Conservation (phyloP, 2,113 vertebrate species). For the Manacus vitellinus region DNA sequence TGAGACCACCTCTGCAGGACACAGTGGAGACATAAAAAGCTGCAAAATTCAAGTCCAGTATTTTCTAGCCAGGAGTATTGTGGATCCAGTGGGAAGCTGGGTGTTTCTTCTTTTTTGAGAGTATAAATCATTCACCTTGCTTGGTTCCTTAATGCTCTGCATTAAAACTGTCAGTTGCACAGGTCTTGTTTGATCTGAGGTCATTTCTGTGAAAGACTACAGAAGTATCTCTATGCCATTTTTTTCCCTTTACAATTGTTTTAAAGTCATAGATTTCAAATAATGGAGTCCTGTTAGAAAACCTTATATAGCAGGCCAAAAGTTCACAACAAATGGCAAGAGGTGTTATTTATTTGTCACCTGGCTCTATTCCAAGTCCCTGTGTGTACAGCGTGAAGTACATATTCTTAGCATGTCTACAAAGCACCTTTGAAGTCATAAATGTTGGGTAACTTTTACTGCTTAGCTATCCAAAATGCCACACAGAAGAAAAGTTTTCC, state of each 20-base stretch:
- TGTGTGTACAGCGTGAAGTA: background rate
- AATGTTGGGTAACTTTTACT: background rate
- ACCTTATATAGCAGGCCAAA: background rate
- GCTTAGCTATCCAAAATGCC: background rate
- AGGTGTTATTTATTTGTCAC: background rate
- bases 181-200: background rate
- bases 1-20: background rate
- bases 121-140: background rate
- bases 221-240: background rate
- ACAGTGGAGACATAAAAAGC: background rate
- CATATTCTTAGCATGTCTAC: background rate
- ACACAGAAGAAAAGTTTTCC: background rate
- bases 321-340: background rate
- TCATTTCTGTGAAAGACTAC: background rate
- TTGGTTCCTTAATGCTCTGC: background rate
- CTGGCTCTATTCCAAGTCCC: background rate
- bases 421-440: background rate
- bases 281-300: background rate
- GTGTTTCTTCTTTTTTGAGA: slow-evolving; percentile 12
- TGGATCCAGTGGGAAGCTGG: background rate
- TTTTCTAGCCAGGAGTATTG: background rate
- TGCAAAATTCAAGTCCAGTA: background rate
- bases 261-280: background rate
- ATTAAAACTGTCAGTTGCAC: background rate
- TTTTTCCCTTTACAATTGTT: background rate